phyloP scores from a whole-genome alignment of 2,888 invertebrate genomes.

The Megaustenia siamemsis region DNA sequence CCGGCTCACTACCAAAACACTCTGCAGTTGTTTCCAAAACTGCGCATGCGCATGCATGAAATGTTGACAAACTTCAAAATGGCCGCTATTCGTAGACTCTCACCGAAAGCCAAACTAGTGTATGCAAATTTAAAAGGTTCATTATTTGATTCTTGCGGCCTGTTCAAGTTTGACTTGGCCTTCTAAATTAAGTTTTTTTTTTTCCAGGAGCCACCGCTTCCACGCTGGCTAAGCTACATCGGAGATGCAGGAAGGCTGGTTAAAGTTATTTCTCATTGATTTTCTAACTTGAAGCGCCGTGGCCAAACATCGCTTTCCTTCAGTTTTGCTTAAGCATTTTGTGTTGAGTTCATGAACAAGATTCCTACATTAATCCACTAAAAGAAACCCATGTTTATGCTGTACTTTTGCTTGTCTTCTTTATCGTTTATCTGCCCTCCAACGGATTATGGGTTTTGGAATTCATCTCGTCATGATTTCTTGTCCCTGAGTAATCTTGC shows the following conservation, averaged over 20 bases:
- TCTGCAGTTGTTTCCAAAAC: no score
- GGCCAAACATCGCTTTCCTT: neutral
- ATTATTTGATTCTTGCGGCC: conserved; percentile 20
- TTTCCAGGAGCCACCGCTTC: neutral
- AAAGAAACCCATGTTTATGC: neutral
- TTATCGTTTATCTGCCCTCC: no score
- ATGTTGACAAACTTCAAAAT: neutral
- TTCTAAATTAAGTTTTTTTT: neutral
- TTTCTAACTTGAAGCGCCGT: neutral
- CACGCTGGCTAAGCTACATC: neutral
- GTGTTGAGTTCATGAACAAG: neutral
- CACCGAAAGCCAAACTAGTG: neutral
- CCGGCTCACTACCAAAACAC: no score
- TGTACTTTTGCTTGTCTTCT: no score
- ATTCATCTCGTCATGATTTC: no score
- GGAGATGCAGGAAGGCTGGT: neutral
- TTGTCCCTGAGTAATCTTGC: no score
- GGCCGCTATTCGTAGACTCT: neutral
- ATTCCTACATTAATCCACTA: neutral
- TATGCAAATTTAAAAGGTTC: conserved; percentile 22
- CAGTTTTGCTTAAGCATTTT: neutral
- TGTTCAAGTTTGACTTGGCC: conserved; percentile 20
- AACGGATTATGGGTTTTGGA: no score
- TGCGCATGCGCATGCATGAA: no score
- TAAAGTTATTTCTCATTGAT: neutral